Evolutionary conservation across 2,113 vertebrate species (phyloP), one percentile per base, ranked within the genome.

Genomic region (Misgurnus anguillicaudatus): DNA sequence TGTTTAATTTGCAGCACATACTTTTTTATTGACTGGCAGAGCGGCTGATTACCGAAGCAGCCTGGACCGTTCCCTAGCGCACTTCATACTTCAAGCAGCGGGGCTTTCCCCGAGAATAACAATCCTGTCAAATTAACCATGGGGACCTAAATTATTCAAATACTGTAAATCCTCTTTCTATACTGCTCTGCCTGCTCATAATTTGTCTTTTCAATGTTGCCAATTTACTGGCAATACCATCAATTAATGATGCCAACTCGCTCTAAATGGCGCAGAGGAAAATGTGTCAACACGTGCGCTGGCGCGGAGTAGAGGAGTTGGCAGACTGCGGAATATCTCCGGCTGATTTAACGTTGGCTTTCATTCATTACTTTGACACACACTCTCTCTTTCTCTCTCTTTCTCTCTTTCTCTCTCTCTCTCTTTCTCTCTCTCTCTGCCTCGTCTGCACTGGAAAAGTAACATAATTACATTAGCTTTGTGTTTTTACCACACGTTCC

Each of bases 101-200:
- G 95, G 96, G 92, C 94, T 91, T 94, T 93, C 91, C 80, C 86
- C 88, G 93, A 98, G 95, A 98, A 95, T 95, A 97, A 96, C 98
- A 94, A 93, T 94, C 94, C 94, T 98, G 96, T 97, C 96, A 98
- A 91, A 84, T 92, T 92, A 94, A 92, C 95, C 89, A 93, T 91
- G 84, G 96, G 95, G 95, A 95, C 94, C 95, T 97, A 96, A 98
- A 98, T 98, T 98, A 98, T 98, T 97, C 95, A 98, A 95, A 97
- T 97, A 95, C 94, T 95, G 94, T 94, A 97, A 95, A 97, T 98
- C 95, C 95, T 94, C 89, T 85, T 94, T 91, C 91, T 92, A 91
- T 94, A 94, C 91, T 87, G 88, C 91, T 92, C 92, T 78, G 93
- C 92, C 89, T 90, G 95, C 92, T 95, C 95, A 95, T 95, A 96